Evolutionary conservation across 2,888 invertebrate species (phyloP).

Genomic region (Dicranocentrus wangi): DNA sequence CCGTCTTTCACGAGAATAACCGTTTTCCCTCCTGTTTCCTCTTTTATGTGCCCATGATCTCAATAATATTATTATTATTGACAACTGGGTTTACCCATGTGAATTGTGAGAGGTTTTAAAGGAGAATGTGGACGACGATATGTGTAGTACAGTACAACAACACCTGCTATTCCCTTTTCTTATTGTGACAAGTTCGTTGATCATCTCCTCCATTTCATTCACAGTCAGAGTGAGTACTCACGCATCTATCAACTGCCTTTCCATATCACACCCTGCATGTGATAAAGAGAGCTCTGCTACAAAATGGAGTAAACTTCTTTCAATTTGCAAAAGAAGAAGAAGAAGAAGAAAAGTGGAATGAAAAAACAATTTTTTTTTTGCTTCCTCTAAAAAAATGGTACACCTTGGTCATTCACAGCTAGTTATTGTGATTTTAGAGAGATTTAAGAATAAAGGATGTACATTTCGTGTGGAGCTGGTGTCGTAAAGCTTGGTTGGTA

Average conservation of each 20-base stretch:
- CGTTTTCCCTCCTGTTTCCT: conserved; percentile 30
- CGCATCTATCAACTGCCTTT: too few relatives aligned
- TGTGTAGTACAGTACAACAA: not conserved
- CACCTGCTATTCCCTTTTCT: conserved; percentile 1
- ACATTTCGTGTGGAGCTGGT: conserved; percentile 35
- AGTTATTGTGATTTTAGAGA: not conserved
- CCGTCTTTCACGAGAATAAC: not conserved
- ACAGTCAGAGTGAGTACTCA: too few relatives aligned
- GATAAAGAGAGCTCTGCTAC: too few relatives aligned
- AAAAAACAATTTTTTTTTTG: conserved; percentile 30
- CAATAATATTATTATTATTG: conserved; percentile 36
- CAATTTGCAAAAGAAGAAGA: conserved; percentile 14
- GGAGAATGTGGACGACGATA: not conserved
- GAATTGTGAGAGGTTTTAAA: too few relatives aligned
- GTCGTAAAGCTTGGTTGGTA: not conserved
- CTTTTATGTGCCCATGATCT: conserved; percentile 35
- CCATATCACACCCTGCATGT: too few relatives aligned
- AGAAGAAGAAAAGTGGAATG: conserved; percentile 43
- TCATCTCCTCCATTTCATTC: too few relatives aligned
- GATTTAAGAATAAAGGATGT: conserved; percentile 8
- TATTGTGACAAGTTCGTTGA: too few relatives aligned
- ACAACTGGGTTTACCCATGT: conserved; percentile 33
- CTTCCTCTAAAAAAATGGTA: conserved; percentile 32
- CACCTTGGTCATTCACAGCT: conserved; percentile 21
- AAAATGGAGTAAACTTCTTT: conserved; percentile 21